Evolutionary conservation across 1,140 invertebrate species (phyloP).

Genomic region (Probaryconus sp.): DNA sequence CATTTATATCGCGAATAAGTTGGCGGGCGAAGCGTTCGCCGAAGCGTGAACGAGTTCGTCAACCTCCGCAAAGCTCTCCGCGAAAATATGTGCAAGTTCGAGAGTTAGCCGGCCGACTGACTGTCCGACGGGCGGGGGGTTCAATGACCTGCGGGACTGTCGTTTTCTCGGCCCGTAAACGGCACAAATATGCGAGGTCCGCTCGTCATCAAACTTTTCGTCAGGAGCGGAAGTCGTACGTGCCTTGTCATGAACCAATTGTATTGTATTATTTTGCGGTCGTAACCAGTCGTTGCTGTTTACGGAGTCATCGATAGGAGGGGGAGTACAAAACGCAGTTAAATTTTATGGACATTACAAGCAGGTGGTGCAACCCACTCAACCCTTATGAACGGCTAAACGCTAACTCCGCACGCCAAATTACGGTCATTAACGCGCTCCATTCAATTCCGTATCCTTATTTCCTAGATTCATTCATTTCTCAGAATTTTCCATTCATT

Average conservation of each 20-base stretch:
- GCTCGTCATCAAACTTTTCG: background rate
- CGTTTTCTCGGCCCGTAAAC: conserved; percentile 21
- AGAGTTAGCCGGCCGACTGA: background rate
- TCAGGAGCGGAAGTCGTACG: conserved; percentile 37
- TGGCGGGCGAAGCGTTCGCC: conserved; percentile 14
- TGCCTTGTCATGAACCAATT: conserved; percentile 31
- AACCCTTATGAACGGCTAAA: conserved; percentile 32
- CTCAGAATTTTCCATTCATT: background rate
- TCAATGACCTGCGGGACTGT: conserved; percentile 33
- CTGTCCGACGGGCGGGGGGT: conserved; percentile 1
- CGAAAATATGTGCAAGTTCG: conserved; percentile 43
- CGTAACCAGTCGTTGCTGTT: conserved; percentile 33
- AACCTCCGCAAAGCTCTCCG: conserved; percentile 33
- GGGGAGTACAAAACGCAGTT: conserved; percentile 1
- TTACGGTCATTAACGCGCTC: conserved; percentile 33
- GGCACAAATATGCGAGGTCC: conserved; percentile 9
- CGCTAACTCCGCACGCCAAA: conserved; percentile 13
- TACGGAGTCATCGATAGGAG: background rate
- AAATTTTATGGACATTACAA: conserved; percentile 30
- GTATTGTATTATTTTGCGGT: conserved; percentile 54
- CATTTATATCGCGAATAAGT: conserved; percentile 39
- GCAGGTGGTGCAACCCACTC: conserved; percentile 34
- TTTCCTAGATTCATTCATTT: conserved; percentile 33
- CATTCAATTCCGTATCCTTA: conserved; percentile 18
- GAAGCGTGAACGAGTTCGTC: conserved; percentile 51